These are phyloP conservation scores for Thera obeliscata DNA, from an alignment of 2,888 invertebrate genomes.

Conservation along the genomic window DNA sequence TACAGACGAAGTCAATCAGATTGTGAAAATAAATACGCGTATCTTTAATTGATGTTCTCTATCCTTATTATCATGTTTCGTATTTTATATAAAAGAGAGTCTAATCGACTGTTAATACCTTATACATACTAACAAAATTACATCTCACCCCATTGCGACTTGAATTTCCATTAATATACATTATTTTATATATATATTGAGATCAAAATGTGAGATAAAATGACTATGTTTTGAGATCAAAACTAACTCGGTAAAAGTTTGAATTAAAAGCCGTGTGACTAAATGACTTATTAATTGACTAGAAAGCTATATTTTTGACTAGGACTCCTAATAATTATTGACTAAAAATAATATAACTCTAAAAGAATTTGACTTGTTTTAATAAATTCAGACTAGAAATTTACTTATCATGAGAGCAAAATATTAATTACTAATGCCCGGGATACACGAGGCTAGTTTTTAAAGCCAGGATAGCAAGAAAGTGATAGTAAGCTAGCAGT, in stretches of 20 bases:
- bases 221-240: constrained; percentile 15
- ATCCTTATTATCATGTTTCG: too few species aligned
- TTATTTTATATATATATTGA: not conserved
- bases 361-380: not conserved
- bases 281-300: constrained; percentile 8
- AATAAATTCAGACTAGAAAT: constrained; percentile 6
- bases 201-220: constrained; percentile 1
- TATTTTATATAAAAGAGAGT: too few species aligned
- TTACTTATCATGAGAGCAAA: not conserved
- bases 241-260: not conserved
- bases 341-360: not conserved
- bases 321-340: constrained; percentile 3
- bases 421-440: not conserved
- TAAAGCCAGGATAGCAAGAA: too few species aligned
- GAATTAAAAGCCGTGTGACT: not conserved
- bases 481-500: too few species aligned
- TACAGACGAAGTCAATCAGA: constrained; percentile 2
- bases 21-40: not conserved
- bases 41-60: too few species aligned
- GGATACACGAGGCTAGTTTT: too few species aligned
- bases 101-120: too few species aligned
- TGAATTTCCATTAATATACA: not conserved
- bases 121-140: too few species aligned
- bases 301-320: constrained; percentile 4
- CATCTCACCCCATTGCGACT: too few species aligned